phyloP scores from a whole-genome alignment of 1,140 invertebrate species.

The Rhyacophila brunnea region DNA sequence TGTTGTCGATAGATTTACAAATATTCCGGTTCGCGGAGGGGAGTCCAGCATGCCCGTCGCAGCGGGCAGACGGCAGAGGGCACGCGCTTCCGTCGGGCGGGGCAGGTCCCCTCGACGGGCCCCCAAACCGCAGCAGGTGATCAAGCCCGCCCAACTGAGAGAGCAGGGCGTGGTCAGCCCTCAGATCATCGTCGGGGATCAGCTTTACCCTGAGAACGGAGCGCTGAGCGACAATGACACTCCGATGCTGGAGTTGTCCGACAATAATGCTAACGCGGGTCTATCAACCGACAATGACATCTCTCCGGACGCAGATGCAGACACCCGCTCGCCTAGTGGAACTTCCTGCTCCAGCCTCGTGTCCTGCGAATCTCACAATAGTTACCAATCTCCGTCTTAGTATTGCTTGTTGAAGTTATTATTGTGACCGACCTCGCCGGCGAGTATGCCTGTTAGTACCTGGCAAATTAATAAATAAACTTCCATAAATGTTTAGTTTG shows the following conservation, averaged over 20 bases:
- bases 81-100: not conserved
- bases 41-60: constrained; percentile 20
- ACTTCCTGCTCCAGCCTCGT: constrained; percentile 22
- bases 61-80: constrained; percentile 11
- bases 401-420: not conserved
- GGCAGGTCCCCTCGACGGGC: constrained; percentile 6
- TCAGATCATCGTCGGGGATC: constrained; percentile 24
- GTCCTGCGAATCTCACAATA: constrained; percentile 15
- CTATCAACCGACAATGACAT: constrained; percentile 16
- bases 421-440: too few species aligned
- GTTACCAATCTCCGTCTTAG: constrained; percentile 26
- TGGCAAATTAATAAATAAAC: too few species aligned
- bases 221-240: constrained; percentile 19
- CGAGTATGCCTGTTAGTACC: too few species aligned
- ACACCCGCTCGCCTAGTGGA: constrained; percentile 23
- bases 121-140: constrained; percentile 14
- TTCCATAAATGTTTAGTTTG: too few species aligned
- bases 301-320: constrained; percentile 11
- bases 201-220: constrained; percentile 25
- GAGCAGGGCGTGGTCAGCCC: not conserved
- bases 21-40: constrained; percentile 8
- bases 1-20: constrained; percentile 15
- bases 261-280: constrained; percentile 26
- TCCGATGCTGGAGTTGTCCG: constrained; percentile 29
- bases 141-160: constrained; percentile 9